Conservation (phyloP, 2,113 vertebrate species). For the Hassar affinis region DNA sequence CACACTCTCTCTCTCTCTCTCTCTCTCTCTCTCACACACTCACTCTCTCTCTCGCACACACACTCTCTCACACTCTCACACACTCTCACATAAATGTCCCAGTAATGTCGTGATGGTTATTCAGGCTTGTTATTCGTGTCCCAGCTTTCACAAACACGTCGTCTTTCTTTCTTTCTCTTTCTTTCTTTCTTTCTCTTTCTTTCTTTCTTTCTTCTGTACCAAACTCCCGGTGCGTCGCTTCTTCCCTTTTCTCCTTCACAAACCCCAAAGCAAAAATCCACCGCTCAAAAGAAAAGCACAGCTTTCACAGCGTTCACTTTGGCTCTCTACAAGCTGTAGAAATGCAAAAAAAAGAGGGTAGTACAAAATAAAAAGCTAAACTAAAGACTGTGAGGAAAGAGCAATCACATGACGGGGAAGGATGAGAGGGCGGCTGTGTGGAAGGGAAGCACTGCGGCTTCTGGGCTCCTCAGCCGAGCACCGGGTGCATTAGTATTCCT, state of each 20-base stretch:
- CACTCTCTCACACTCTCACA: neutral
- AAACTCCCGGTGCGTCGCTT: neutral
- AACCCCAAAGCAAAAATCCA: conserved; percentile 35
- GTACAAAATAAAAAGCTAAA: neutral
- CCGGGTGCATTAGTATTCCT: conserved; percentile 16
- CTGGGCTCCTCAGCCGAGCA: neutral
- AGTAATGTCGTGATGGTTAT: neutral
- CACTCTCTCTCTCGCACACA: neutral
- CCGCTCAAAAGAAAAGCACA: neutral
- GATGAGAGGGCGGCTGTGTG: neutral
- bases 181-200: too few relatives aligned
- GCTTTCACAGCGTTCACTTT: conserved; percentile 32
- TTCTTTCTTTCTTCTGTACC: neutral
- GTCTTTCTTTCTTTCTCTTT: neutral
- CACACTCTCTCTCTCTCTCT: neutral
- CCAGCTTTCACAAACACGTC: neutral
- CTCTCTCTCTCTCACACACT: neutral
- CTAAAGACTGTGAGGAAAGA: conserved; percentile 18
- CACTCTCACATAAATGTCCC: conserved; percentile 3
- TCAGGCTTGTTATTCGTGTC: neutral
- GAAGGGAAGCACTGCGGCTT: neutral
- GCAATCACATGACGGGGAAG: conserved; percentile 48
- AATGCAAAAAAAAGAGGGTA: conserved; percentile 27
- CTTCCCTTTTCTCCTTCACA: neutral
- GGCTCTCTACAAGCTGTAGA: conserved; percentile 29